Percentiles rank a stretch among this genome's conserved stretches.
These are phyloP conservation scores for Drosophila borealis DNA, from an alignment of 2,888 invertebrate genomes.

Conservation along the genomic window DNA sequence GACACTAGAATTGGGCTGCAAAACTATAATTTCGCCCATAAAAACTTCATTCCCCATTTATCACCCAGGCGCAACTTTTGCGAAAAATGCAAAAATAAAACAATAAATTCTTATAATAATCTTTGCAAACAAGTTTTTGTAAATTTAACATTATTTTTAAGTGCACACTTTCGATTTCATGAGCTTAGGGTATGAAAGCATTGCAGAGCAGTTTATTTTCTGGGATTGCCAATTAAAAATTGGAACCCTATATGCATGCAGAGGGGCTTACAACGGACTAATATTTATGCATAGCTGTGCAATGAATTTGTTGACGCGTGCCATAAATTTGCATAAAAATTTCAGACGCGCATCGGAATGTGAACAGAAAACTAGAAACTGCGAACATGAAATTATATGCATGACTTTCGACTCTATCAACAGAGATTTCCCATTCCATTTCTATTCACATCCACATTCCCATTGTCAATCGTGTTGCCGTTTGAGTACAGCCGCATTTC, in stretches of 20 bases:
- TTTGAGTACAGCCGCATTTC: slow-evolving; percentile 1
- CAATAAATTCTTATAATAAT: too few relatives aligned
- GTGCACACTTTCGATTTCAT: too few relatives aligned
- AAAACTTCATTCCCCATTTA: too few relatives aligned
- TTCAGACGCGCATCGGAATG: not conserved
- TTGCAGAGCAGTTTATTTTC: not conserved
- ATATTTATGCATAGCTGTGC: slow-evolving; percentile 8
- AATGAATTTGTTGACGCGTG: slow-evolving; percentile 1
- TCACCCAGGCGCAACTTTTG: too few relatives aligned
- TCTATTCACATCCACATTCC: not conserved
- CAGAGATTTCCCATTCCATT: not conserved
- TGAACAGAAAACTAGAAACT: not conserved
- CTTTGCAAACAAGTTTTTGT: too few relatives aligned
- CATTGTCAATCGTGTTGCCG: not conserved
- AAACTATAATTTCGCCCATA: too few relatives aligned
- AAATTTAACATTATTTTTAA: too few relatives aligned
- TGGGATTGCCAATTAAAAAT: slow-evolving; percentile 17
- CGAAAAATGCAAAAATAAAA: too few relatives aligned
- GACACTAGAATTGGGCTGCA: too few relatives aligned
- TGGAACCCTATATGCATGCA: not conserved
- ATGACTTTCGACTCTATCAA: not conserved
- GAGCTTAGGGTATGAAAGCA: too few relatives aligned
- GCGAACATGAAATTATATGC: slow-evolving; percentile 12
- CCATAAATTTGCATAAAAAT: slow-evolving; percentile 17
- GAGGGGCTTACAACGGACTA: not conserved